Evolutionary conservation across 2,113 vertebrate species (phyloP).

Genomic region (Ramphastos sulfuratus): DNA sequence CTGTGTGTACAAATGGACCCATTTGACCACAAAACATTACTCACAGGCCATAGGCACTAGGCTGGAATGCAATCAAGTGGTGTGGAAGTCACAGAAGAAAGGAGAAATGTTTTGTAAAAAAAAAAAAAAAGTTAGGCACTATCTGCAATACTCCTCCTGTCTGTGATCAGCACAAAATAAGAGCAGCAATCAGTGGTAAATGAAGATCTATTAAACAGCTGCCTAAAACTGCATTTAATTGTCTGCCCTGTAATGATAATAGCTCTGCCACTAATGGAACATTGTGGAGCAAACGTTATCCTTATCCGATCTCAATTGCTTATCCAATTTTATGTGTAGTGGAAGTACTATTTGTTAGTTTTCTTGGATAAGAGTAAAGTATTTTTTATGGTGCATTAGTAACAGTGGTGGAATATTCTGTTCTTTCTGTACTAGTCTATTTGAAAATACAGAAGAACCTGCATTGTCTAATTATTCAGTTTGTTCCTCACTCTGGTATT

Average conservation of each 20-base stretch:
- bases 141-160: background rate
- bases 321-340: conserved; percentile 30
- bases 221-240: conserved; percentile 60
- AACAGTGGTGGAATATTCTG: background rate
- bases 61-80: background rate
- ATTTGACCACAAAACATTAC: background rate
- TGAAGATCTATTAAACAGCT: conserved; percentile 65
- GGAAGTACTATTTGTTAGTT: conserved; percentile 17
- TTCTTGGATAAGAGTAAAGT: conserved; percentile 24
- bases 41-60: background rate
- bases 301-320: conserved; percentile 47
- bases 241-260: conserved; percentile 57
- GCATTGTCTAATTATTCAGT: background rate
- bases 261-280: conserved; percentile 61
- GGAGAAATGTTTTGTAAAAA: background rate
- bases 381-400: background rate
- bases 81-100: background rate
- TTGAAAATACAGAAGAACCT: background rate
- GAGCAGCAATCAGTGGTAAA: conserved; percentile 58
- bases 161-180: conserved; percentile 32
- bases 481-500: background rate
- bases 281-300: conserved; percentile 43
- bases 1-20: background rate
- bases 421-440: background rate
- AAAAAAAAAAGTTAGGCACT: background rate